Evolutionary conservation across 2,113 vertebrate genomes (phyloP).

Genomic region (Azemiops feae): DNA sequence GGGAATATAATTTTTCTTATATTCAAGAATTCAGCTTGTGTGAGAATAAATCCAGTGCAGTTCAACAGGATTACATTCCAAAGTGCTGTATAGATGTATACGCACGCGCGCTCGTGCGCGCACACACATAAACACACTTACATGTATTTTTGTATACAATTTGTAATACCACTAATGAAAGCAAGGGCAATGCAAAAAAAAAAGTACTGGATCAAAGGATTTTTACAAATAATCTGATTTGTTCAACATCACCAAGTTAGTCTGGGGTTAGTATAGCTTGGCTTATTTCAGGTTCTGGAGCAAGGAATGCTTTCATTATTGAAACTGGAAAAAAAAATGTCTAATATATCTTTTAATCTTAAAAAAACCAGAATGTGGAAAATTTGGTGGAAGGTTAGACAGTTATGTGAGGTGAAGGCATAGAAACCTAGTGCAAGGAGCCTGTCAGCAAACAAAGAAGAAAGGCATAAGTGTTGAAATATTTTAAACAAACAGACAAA

Average conservation of each 20-base stretch:
- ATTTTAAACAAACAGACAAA: neutral
- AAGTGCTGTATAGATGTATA: neutral
- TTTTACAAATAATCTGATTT: neutral
- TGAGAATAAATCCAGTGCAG: no score
- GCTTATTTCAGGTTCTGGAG: neutral
- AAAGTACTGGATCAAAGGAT: neutral
- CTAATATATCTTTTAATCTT: neutral
- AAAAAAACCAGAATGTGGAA: neutral
- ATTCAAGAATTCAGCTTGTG: neutral
- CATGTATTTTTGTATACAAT: neutral
- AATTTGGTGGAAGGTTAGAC: neutral
- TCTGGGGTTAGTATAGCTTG: neutral
- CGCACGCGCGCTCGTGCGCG: rapidly evolving
- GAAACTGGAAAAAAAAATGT: neutral
- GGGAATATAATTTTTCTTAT: neutral
- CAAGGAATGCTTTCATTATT: neutral
- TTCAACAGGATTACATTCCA: neutral
- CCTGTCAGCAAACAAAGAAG: neutral
- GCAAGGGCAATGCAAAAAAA: neutral
- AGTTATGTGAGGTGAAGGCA: neutral
- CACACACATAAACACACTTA: neutral
- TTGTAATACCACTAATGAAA: neutral
- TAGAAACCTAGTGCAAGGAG: neutral
- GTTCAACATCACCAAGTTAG: neutral
- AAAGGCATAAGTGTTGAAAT: neutral